phyloP scores from a whole-genome alignment of 2,888 invertebrate genomes.

The Argyresthia goedartella region DNA sequence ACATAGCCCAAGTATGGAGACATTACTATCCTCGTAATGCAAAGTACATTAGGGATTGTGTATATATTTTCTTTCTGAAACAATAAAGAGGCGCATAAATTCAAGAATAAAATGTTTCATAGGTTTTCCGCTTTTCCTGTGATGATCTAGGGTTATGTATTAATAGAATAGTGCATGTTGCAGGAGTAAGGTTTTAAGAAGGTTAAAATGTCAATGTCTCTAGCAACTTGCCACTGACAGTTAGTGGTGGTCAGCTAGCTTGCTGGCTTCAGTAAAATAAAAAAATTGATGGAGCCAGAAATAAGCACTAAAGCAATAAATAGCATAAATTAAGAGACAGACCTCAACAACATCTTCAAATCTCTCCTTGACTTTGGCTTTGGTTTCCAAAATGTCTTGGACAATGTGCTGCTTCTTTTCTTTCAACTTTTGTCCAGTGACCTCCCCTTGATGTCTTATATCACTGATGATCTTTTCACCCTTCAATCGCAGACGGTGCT shows the following conservation, averaged over 20 bases:
- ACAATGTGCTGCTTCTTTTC: slow-evolving; percentile 74
- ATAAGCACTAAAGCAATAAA: background rate
- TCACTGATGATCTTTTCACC: slow-evolving; percentile 56
- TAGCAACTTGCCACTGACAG: background rate
- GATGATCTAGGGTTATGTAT: too few relatives aligned
- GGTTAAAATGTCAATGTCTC: background rate
- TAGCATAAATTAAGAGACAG: background rate
- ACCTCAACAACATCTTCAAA: slow-evolving; percentile 83
- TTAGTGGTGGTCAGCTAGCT: background rate
- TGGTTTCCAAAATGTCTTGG: slow-evolving; percentile 79
- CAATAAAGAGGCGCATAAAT: slow-evolving; percentile 8
- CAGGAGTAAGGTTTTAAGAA: background rate
- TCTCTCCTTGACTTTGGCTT: slow-evolving; percentile 77
- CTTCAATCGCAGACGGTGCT: slow-evolving; percentile 56
- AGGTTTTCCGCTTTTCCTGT: too few relatives aligned
- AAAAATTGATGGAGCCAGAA: background rate
- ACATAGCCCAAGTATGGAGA: slow-evolving; percentile 93
- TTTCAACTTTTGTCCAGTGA: slow-evolving; percentile 55
- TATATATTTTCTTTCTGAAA: slow-evolving; percentile 86
- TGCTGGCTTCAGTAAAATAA: too few relatives aligned
- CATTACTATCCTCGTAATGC: slow-evolving; percentile 84
- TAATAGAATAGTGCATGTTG: too few relatives aligned
- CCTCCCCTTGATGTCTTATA: slow-evolving; percentile 51
- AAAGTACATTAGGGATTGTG: slow-evolving; percentile 94
- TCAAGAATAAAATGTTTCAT: too few relatives aligned